These are phyloP conservation scores for Octonoba sinensis DNA, from an alignment of 2,888 invertebrate species.

Conservation along the genomic window DNA sequence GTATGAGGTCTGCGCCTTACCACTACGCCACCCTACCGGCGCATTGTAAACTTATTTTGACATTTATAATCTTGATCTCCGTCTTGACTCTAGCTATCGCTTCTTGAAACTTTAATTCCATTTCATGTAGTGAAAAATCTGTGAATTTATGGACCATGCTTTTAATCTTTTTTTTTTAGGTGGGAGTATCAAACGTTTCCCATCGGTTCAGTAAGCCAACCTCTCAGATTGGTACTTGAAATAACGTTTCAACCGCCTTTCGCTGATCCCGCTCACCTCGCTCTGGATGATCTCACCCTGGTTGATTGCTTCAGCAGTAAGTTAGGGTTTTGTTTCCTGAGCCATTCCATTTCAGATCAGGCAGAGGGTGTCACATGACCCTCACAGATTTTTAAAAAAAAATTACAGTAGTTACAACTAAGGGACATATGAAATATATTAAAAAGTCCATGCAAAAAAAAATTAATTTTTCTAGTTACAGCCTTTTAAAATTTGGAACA, in stretches of 20 bases:
- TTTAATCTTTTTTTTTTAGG: constrained; percentile 71
- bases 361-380: too few relatives aligned
- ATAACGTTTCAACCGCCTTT: constrained; percentile 73
- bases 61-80: neutral
- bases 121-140: neutral
- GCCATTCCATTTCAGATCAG: too few relatives aligned
- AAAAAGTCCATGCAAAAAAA: too few relatives aligned
- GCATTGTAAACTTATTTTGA: too few relatives aligned
- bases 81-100: neutral
- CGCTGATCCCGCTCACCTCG: constrained; percentile 75
- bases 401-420: too few relatives aligned
- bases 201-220: constrained; percentile 77
- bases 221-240: constrained; percentile 79
- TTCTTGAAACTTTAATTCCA: neutral
- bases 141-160: too few relatives aligned
- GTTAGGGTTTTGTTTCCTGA: constrained; percentile 11
- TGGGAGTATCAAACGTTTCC: constrained; percentile 76
- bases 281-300: constrained; percentile 59
- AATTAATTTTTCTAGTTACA: too few relatives aligned
- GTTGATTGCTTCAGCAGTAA: constrained; percentile 52
- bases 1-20: too few relatives aligned
- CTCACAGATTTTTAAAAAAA: too few relatives aligned
- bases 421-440: too few relatives aligned
- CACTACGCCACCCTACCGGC: too few relatives aligned
- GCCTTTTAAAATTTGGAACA: too few relatives aligned